Base-by-base conservation (phyloP, 2,797 vertebrate species). In the Myiothlypis chrysogaster region DNA sequence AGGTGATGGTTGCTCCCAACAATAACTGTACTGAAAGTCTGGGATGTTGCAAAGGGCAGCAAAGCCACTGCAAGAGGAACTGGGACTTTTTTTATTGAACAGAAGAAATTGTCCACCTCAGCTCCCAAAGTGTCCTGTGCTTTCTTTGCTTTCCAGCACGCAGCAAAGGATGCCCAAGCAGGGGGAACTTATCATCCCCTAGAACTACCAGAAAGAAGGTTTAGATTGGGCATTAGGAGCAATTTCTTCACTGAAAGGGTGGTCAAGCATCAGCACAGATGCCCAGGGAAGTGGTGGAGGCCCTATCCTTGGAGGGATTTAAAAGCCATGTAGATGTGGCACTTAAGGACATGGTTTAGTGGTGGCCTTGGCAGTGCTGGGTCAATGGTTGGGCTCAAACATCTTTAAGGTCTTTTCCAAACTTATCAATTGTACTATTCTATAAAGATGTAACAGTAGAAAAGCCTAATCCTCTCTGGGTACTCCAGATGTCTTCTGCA, bases 101-200 rank as follows among this genome's bases (percentile, higher is more conserved):
- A 61, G 49, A 28, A 73, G 8, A 37, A 52, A 9, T 41, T 83
- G 61, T 68, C 30, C 43, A 90, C 44, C 19, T 66, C 68, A 68
- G 52, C 22, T 57, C 30, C 8, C 6, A 28, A 41, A 34, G 6
- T 1, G 2, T 15, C 24, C 12, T 6, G 1, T 32, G 14, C 27
- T 68, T 83, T 53, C 89, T 76, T 28, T 43, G 37, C 39, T 65
- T 71, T 39, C 55, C 53, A 57, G 50, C 57, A 61, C 6, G 12
- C 10, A 83, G 56, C 34, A 64, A 64, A 63, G 24, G 18, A 64
- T 5, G 6, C 21, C 64, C 28, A 52, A 34, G 47, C 9, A 1
- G 21, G 6, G 6, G 10, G 7, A 52, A 39, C 22, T 46, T 70
- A 77, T 16, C 18, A 34, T 10, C 12, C 50, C 46, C 34, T 23